phyloP scores from a whole-genome alignment of 2,797 vertebrate species.

The Eutrigla gurnardus region DNA sequence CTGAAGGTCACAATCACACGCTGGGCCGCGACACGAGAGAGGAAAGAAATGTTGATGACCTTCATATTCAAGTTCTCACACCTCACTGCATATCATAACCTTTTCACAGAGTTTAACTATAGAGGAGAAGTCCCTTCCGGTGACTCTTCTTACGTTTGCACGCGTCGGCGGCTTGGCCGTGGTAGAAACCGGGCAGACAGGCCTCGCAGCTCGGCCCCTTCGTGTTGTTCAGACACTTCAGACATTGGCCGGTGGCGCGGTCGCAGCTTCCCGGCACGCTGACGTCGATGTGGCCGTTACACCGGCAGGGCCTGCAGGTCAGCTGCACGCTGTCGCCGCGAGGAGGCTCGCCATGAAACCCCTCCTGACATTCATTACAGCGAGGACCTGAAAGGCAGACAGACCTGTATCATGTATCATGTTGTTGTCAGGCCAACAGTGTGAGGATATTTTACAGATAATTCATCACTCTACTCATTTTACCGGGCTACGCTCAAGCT shows the following conservation, averaged over 20 bases:
- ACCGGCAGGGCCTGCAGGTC: conserved; percentile 87
- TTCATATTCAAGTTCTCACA: no score
- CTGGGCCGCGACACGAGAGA: conserved; percentile 70
- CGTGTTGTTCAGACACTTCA: conserved; percentile 85
- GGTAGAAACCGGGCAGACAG: conserved; percentile 85
- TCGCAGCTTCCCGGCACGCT: conserved; percentile 85
- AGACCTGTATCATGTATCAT: no score
- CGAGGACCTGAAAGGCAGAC: conserved; percentile 78
- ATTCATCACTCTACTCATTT: neutral
- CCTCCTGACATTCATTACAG: conserved; percentile 89
- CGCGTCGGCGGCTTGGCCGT: conserved; percentile 67
- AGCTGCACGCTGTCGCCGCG: conserved; percentile 70
- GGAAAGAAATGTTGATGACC: neutral
- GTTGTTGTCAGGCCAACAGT: neutral
- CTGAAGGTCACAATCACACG: conserved; percentile 84
- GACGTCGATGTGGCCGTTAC: conserved; percentile 85
- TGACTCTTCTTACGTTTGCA: conserved; percentile 85
- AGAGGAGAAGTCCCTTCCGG: no score
- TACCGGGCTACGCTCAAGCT: no score
- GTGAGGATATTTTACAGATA: neutral
- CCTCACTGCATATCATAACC: no score
- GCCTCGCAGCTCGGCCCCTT: conserved; percentile 81
- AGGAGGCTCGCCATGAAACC: conserved; percentile 88
- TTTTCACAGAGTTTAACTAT: no score
- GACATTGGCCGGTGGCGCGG: conserved; percentile 84